A percentile compares a stretch with the other conserved stretches of the same genome.
These are phyloP conservation scores for Prenolepis imparis DNA, from an alignment of 2,888 invertebrate species.

Conservation along the genomic window DNA sequence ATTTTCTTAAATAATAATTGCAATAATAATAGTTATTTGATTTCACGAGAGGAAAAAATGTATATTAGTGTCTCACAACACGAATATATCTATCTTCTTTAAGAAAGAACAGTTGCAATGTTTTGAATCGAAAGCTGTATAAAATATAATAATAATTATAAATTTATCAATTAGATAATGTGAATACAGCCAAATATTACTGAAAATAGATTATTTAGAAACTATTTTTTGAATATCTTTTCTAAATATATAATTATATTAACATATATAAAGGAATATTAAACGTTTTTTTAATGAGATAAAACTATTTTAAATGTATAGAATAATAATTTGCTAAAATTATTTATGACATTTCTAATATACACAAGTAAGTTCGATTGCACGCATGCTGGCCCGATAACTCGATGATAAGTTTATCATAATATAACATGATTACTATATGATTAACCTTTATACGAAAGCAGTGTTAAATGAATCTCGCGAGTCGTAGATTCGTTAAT, in stretches of 20 bases:
- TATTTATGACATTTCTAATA: neutral
- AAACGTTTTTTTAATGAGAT: neutral
- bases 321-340: neutral
- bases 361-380: neutral
- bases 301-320: neutral
- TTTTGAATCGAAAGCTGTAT: conserved; percentile 3
- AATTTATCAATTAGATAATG: neutral
- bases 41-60: neutral
- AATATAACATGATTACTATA: neutral
- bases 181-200: neutral
- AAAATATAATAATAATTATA: neutral
- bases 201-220: neutral
- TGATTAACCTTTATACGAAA: neutral
- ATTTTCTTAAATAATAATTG: neutral
- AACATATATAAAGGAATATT: neutral
- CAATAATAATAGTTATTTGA: neutral
- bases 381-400: neutral
- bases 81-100: neutral
- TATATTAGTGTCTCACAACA: neutral
- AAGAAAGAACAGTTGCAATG: neutral
- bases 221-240: neutral
- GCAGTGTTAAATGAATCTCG: neutral
- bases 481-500: neutral
- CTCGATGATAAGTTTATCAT: conserved; percentile 32
- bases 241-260: neutral